These are phyloP conservation scores for Neolamprologus ventralis DNA, from an alignment of 2,113 vertebrate species.

Conservation along the genomic window DNA sequence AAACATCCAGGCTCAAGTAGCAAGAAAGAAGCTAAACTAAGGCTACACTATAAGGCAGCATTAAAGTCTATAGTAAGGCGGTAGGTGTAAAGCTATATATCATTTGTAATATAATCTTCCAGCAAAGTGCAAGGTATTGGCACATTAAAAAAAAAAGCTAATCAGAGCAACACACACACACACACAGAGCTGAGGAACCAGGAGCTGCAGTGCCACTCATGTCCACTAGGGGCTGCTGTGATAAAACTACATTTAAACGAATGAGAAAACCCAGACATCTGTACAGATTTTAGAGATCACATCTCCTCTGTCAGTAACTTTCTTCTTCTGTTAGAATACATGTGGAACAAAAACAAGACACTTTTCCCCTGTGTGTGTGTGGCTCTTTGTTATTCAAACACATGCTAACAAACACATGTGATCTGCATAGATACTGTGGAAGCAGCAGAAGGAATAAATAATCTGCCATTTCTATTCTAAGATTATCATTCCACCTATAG, in stretches of 20 bases:
- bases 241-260: background rate
- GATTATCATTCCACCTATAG: background rate
- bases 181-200: background rate
- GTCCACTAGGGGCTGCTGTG: background rate
- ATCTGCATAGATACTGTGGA: constrained; percentile 23
- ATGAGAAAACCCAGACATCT: background rate
- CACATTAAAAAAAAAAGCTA: constrained; percentile 1
- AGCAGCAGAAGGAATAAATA: constrained; percentile 8
- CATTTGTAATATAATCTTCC: background rate
- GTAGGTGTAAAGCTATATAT: background rate
- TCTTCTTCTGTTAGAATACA: background rate
- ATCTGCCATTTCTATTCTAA: background rate
- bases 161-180: background rate
- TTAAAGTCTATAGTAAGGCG: background rate
- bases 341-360: background rate
- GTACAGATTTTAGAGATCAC: background rate
- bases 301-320: background rate
- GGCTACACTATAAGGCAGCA: background rate
- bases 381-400: background rate
- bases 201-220: background rate
- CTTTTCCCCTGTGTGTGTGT: background rate
- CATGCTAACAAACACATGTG: background rate
- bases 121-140: constrained; percentile 34
- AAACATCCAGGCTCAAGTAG: background rate
- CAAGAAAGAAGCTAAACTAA: background rate